These are phyloP conservation scores for Scartelaos histophorus DNA, from an alignment of 2,113 vertebrate genomes.

Conservation along the genomic window DNA sequence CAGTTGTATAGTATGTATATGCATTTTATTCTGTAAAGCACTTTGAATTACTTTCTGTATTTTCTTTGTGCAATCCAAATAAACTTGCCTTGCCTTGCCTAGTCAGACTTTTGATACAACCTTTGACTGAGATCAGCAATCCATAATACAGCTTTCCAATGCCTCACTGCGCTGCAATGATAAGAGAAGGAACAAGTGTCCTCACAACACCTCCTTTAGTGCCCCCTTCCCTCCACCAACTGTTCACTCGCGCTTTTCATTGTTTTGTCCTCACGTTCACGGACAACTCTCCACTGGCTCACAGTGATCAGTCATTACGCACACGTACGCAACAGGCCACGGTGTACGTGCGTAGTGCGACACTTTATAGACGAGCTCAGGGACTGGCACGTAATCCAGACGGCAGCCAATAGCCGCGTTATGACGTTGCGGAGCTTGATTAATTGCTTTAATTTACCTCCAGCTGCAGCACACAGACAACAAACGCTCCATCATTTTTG, in stretches of 20 bases:
- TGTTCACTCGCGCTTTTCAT: constrained; percentile 1
- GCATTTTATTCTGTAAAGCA: too few species aligned
- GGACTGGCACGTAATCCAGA: constrained; percentile 29
- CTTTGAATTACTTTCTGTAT: too few species aligned
- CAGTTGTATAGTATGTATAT: too few species aligned
- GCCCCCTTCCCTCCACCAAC: neutral
- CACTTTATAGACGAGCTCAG: constrained; percentile 12
- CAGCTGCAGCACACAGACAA: constrained; percentile 38
- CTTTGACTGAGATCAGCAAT: neutral
- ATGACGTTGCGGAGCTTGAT: constrained; percentile 38
- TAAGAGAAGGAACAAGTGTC: neutral
- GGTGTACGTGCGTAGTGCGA: neutral
- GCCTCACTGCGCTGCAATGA: neutral
- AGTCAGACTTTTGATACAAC: neutral
- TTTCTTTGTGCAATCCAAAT: too few species aligned
- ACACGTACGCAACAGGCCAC: constrained; percentile 19
- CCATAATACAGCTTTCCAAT: neutral
- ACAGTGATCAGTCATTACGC: constrained; percentile 41
- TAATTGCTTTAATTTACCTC: constrained; percentile 60
- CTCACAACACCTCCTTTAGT: neutral
- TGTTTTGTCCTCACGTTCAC: constrained; percentile 16
- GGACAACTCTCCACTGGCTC: constrained; percentile 21
- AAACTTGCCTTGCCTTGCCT: too few species aligned
- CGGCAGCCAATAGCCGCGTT: constrained; percentile 30
- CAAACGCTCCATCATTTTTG: constrained; percentile 27